Conservation (phyloP, 1,140 invertebrate genomes). For the Mylabris phalerata region DNA sequence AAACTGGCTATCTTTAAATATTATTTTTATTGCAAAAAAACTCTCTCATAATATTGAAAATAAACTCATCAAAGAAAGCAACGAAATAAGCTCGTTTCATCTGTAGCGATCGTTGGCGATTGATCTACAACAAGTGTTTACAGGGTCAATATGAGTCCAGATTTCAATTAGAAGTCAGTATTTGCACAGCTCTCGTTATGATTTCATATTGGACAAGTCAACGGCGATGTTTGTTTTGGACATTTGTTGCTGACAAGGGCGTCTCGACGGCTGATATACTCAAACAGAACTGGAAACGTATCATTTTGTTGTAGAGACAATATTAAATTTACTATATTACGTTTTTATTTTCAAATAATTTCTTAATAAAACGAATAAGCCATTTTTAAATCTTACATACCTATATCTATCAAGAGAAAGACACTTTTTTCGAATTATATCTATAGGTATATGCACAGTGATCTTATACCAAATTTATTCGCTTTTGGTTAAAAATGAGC, state of each 20-base stretch:
- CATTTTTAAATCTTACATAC: too few species aligned
- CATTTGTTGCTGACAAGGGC: slow-evolving; percentile 23
- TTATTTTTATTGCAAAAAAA: too few species aligned
- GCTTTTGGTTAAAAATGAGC: slow-evolving; percentile 33
- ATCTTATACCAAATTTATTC: slow-evolving; percentile 35
- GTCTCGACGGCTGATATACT: slow-evolving; percentile 10
- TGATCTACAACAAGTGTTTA: slow-evolving; percentile 35
- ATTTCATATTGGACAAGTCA: slow-evolving; percentile 37
- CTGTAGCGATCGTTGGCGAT: slow-evolving; percentile 27
- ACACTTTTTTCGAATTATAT: slow-evolving; percentile 22
- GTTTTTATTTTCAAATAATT: too few species aligned
- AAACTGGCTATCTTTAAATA: too few species aligned
- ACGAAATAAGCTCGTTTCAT: slow-evolving; percentile 25
- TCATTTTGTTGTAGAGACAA: too few species aligned
- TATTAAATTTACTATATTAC: too few species aligned
- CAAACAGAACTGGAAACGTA: slow-evolving; percentile 7
- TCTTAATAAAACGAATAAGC: too few species aligned
- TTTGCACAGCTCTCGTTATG: slow-evolving; percentile 38
- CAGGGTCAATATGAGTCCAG: slow-evolving; percentile 35
- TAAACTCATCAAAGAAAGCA: slow-evolving; percentile 25
- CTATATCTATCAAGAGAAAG: too few species aligned
- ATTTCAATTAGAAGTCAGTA: slow-evolving; percentile 37
- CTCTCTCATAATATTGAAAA: slow-evolving; percentile 17
- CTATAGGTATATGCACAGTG: slow-evolving; percentile 24
- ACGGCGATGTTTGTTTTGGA: slow-evolving; percentile 25